Base-by-base conservation (phyloP, 2,888 invertebrate species). In the Caenorhabditis sulstoni region DNA sequence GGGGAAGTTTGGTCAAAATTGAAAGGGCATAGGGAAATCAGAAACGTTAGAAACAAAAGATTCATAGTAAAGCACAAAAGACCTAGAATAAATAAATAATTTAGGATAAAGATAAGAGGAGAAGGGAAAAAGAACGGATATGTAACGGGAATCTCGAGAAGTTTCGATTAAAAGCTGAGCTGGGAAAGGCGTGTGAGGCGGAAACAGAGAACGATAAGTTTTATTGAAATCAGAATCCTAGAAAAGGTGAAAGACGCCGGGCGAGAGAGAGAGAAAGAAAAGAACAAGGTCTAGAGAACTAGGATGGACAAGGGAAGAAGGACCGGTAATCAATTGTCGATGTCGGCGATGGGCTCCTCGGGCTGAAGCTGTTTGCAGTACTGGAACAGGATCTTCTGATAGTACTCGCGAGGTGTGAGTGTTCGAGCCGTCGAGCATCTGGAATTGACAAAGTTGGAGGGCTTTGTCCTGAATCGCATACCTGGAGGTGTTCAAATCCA, bases 361-460 rank as follows among this genome's bases (percentile, higher is more conserved):
- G 85, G 84, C 45, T 87, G 86, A 53, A 86, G 81, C 55, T 85
- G 84, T 65, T 85, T 86, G 75, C 88, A 88, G 76, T 90, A 90
- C 64, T 90, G 88, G 66, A 88, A 84, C 52, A 90, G 83, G 11
- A 90, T 87, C 65, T 87, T 85, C 64, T 89, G 89, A 75, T 90
- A 90, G 73, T 90, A 90, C 75, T 90, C 90, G 14, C 89, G 83
- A 20, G 90, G 90, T 22, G 90, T 90, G 52, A 90, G 73, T 11
- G 90, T 90, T 37, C 90, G 81, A 1, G 89, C 88, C 0, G 89
- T 88, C 0, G 88, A 88, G 67, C 89, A 90, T 41, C 88, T 84
- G 67, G 39, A 83, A 73, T 3, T n/a, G n/a, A n/a, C 37, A 37
- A 37, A 37, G 37, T 37, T 11, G 11, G 37, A 5, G 37, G 11